Conservation (phyloP, 2,888 invertebrate species). For the Drosophila kambysellisi region DNA sequence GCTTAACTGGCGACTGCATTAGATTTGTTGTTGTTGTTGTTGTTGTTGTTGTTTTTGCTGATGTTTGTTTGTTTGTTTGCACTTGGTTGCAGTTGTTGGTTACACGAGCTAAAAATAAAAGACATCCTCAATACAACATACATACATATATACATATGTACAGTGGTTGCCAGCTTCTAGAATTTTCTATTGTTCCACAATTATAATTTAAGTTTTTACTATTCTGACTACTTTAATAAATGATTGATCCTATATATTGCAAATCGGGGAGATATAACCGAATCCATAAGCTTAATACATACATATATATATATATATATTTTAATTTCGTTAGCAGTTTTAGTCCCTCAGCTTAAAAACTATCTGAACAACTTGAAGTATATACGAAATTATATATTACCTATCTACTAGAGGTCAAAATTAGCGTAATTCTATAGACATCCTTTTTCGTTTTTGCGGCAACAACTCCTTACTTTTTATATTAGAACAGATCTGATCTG, state of each 20-base stretch:
- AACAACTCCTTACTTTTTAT: neutral
- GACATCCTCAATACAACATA: neutral
- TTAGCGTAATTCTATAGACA: fast-evolving
- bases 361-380: too few species aligned
- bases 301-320: too few species aligned
- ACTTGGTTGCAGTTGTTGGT: constrained; percentile 26
- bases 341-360: too few species aligned
- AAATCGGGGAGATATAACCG: neutral
- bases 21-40: constrained; percentile 18
- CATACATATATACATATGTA: neutral
- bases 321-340: too few species aligned
- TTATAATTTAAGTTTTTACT: neutral
- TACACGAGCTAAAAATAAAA: constrained; percentile 20
- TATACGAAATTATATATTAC: too few species aligned
- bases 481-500: neutral
- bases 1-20: constrained; percentile 40
- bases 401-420: neutral
- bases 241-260: neutral
- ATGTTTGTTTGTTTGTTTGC: constrained; percentile 19
- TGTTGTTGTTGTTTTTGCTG: constrained; percentile 9
- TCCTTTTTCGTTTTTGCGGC: neutral
- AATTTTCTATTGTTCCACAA: neutral
- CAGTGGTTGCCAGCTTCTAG: neutral
- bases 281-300: neutral
- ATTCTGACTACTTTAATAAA: neutral